Conservation (phyloP, 2,888 invertebrate genomes). For the Sylvicola fuscatus region DNA sequence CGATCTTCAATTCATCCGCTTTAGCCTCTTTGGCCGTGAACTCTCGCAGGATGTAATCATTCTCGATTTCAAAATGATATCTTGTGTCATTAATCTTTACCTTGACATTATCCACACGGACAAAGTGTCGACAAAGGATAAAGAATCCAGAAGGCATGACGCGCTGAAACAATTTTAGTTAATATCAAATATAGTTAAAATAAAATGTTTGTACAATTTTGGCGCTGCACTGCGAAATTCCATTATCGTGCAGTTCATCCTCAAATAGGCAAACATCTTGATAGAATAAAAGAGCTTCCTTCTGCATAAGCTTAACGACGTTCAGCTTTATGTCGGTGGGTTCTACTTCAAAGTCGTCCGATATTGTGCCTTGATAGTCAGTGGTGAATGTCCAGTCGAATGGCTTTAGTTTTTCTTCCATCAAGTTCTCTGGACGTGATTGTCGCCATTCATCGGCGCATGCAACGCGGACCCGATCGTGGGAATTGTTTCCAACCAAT, state of each 20-base stretch:
- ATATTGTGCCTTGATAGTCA: constrained; percentile 66
- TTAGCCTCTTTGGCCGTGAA: constrained; percentile 60
- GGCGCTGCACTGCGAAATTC: constrained; percentile 71
- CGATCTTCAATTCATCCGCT: constrained; percentile 39
- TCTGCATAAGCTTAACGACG: constrained; percentile 66
- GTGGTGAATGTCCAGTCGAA: constrained; percentile 98
- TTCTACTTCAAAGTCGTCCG: constrained; percentile 35
- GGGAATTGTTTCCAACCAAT: constrained; percentile 43
- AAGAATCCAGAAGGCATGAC: constrained; percentile 93
- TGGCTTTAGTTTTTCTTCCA: constrained; percentile 59
- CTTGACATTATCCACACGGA: constrained; percentile 86
- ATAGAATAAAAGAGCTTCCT: constrained; percentile 85
- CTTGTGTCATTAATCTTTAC: constrained; percentile 76
- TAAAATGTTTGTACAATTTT: constrained; percentile 60
- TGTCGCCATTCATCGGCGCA: constrained; percentile 84
- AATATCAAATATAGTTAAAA: constrained; percentile 10
- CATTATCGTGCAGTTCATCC: constrained; percentile 97
- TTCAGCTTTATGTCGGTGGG: constrained; percentile 60
- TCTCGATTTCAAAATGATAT: constrained; percentile 55
- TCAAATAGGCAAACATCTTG: constrained; percentile 88
- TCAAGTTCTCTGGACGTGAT: constrained; percentile 45
- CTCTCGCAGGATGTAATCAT: constrained; percentile 63
- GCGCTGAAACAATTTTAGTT: too few species aligned
- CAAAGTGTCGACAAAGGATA: constrained; percentile 71
- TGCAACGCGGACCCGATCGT: constrained; percentile 64